These are phyloP conservation scores for Furcula furcula DNA, from an alignment of 2,888 invertebrate species.

Conservation along the genomic window DNA sequence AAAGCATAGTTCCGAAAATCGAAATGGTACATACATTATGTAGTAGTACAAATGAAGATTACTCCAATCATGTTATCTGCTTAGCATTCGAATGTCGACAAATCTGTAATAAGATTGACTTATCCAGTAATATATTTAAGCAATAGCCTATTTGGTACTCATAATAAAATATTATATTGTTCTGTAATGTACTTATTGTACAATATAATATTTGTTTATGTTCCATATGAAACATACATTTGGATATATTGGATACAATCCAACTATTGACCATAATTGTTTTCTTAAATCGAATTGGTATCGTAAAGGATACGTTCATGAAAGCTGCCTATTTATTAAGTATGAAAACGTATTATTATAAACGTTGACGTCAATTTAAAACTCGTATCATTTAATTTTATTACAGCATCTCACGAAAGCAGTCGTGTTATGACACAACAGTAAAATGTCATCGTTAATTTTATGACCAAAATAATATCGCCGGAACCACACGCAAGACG, in stretches of 20 bases:
- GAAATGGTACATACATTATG: conserved; percentile 37
- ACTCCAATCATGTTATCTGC: conserved; percentile 31
- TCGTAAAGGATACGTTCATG: conserved; percentile 7
- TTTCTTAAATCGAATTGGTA: not conserved
- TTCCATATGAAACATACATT: conserved; percentile 14
- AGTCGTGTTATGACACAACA: conserved; percentile 32
- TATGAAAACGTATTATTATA: conserved; percentile 20
- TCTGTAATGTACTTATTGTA: conserved; percentile 12
- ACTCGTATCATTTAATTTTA: conserved; percentile 28
- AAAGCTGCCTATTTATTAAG: not conserved
- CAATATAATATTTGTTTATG: conserved; percentile 14
- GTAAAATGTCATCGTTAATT: conserved; percentile 22
- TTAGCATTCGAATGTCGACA: conserved; percentile 25
- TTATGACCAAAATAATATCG: conserved; percentile 23
- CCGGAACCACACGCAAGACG: conserved; percentile 11
- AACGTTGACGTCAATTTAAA: conserved; percentile 22
- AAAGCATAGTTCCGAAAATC: conserved; percentile 25
- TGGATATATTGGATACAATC: conserved; percentile 19
- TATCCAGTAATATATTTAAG: conserved; percentile 19
- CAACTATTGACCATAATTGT: conserved; percentile 9
- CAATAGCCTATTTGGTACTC: no score
- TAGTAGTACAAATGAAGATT: conserved; percentile 36
- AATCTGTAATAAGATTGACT: conserved; percentile 17
- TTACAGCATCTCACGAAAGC: conserved; percentile 20
- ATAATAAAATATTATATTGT: no score